These are phyloP conservation scores for Trisateles emortualis DNA, from an alignment of 2,888 invertebrate species.

Conservation along the genomic window DNA sequence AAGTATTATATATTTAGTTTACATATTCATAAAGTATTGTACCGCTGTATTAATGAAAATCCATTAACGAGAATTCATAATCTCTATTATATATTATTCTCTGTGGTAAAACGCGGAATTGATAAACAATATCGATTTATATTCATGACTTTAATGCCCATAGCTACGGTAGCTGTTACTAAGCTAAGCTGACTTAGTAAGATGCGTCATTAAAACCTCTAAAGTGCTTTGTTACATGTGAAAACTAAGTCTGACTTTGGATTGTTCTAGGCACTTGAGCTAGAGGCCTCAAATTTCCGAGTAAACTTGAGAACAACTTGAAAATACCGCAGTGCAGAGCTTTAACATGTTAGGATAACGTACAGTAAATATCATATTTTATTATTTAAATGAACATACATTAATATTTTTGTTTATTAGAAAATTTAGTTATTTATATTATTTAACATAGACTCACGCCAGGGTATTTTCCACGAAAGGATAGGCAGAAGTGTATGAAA, in stretches of 20 bases:
- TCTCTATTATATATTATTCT: constrained; percentile 8
- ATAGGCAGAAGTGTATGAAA: too few species aligned
- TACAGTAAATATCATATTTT: constrained; percentile 31
- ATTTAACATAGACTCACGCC: too few species aligned
- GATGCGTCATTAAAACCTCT: constrained; percentile 51
- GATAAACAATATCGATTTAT: constrained; percentile 13
- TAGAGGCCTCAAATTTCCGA: constrained; percentile 53
- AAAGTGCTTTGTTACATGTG: constrained; percentile 54
- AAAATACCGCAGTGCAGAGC: constrained; percentile 54
- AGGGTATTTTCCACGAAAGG: too few species aligned
- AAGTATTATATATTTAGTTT: constrained; percentile 11
- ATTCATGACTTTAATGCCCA: constrained; percentile 8
- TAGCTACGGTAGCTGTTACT: constrained; percentile 14
- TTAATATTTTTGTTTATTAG: background rate
- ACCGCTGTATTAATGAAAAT: constrained; percentile 3
- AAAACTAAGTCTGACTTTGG: constrained; percentile 55
- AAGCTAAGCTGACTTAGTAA: constrained; percentile 30
- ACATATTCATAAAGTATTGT: constrained; percentile 12
- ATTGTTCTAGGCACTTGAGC: constrained; percentile 52
- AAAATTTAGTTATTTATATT: background rate
- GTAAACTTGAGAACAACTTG: constrained; percentile 48
- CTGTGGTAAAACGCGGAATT: background rate
- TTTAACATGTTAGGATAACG: constrained; percentile 23
- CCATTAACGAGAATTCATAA: constrained; percentile 2
- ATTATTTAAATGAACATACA: constrained; percentile 18